Percentiles rank a stretch among this genome's conserved stretches.
Evolutionary conservation across 2,113 vertebrate genomes (phyloP).

Genomic region (Ploceus nigricollis): DNA sequence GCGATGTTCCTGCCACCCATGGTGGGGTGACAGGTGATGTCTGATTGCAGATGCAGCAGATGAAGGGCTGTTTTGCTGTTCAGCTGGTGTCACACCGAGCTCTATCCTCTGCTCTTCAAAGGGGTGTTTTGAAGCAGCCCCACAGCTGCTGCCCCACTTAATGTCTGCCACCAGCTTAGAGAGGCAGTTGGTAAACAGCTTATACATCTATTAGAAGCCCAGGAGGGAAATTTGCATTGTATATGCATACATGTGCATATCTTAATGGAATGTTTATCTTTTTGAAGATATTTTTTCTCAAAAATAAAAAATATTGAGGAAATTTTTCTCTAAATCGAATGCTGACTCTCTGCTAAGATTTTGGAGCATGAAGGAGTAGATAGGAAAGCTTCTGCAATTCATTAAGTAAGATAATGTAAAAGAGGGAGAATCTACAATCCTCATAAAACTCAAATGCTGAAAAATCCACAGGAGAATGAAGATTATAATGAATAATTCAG

Average conservation of each 20-base stretch:
- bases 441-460: neutral
- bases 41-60: neutral
- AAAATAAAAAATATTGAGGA: neutral
- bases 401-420: neutral
- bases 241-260: too few species aligned
- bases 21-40: neutral
- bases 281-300: neutral
- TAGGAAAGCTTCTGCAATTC: neutral
- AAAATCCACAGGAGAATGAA: neutral
- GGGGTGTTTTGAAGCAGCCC: neutral
- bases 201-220: neutral
- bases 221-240: neutral
- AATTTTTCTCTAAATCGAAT: neutral
- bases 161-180: neutral
- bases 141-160: neutral
- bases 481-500: neutral
- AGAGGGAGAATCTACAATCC: neutral
- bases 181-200: neutral
- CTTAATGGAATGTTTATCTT: neutral
- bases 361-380: neutral
- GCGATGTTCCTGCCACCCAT: neutral
- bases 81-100: accelerated
- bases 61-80: neutral
- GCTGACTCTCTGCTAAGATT: neutral
- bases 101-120: neutral